Evolutionary conservation across 2,888 invertebrate species (phyloP).

Genomic region (Temnothorax unifasciatus): DNA sequence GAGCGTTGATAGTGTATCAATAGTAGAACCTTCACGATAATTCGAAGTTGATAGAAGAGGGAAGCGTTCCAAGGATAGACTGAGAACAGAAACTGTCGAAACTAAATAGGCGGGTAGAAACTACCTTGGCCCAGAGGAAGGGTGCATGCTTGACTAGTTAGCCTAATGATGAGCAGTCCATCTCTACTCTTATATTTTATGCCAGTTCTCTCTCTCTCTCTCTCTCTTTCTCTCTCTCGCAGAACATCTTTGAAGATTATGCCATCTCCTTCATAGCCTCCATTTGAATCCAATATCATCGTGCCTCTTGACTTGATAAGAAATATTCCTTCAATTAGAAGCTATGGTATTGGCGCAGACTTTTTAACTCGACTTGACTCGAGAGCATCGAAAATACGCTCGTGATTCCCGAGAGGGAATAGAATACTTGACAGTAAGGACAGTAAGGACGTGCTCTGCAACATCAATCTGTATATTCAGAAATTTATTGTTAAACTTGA

Average conservation of each 20-base stretch:
- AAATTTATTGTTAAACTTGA: background rate
- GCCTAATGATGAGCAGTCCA: constrained; percentile 85
- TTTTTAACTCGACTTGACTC: constrained; percentile 55
- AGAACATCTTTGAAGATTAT: constrained; percentile 56
- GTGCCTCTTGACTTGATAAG: constrained; percentile 80
- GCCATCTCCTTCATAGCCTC: constrained; percentile 62
- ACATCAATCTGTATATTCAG: background rate
- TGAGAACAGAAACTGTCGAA: constrained; percentile 71
- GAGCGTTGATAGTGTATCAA: background rate
- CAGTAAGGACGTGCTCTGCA: background rate
- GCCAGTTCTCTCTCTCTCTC: constrained; percentile 82
- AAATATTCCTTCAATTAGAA: constrained; percentile 83
- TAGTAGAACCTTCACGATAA: constrained; percentile 16
- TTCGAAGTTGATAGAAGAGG: constrained; percentile 50
- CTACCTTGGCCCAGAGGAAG: constrained; percentile 82
- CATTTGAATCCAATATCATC: constrained; percentile 66
- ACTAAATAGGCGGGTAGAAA: constrained; percentile 79
- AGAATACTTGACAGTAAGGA: constrained; percentile 5
- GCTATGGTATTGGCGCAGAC: constrained; percentile 77
- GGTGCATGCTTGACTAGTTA: constrained; percentile 84
- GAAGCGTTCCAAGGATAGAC: constrained; percentile 63
- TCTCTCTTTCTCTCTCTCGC: constrained; percentile 33
- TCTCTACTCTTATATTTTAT: constrained; percentile 84
- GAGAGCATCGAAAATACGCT: constrained; percentile 45
- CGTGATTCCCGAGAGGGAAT: constrained; percentile 8